Percentiles rank a stretch among this genome's conserved stretches.
Conservation (phyloP, 2,888 invertebrate genomes). For the Hypomecis atomaria region DNA sequence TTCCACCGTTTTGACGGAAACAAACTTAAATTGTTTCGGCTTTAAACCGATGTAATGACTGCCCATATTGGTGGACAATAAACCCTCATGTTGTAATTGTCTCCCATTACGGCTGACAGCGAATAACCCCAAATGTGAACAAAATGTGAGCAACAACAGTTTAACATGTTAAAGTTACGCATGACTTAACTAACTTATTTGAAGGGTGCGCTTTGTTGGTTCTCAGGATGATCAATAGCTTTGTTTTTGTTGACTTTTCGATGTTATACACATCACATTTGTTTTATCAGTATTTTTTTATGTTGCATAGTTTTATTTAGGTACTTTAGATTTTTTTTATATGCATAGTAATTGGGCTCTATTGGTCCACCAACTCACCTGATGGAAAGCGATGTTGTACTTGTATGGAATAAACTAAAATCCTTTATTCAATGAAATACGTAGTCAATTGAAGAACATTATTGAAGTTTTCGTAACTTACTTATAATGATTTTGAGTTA, state of each 20-base stretch:
- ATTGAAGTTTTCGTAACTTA: no score
- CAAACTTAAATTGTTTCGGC: conserved; percentile 4
- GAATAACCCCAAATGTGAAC: conserved; percentile 61
- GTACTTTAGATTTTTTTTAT: no score
- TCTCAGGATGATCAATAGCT: conserved; percentile 47
- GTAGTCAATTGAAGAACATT: no score
- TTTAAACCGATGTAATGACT: conserved; percentile 12
- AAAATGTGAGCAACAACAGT: conserved; percentile 59
- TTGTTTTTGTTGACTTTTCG: conserved; percentile 38
- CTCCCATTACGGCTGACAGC: conserved; percentile 59
- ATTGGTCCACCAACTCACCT: no score
- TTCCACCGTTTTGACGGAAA: not conserved
- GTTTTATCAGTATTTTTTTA: no score
- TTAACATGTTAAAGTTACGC: conserved; percentile 68
- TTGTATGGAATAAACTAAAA: no score
- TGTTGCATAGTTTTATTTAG: no score
- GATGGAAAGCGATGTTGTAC: no score
- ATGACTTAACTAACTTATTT: conserved; percentile 68
- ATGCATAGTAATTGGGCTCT: no score
- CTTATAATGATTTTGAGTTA: no score
- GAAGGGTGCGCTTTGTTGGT: conserved; percentile 37
- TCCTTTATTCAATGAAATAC: no score
- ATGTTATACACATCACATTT: conserved; percentile 3
- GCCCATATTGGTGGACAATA: conserved; percentile 49
- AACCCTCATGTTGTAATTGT: conserved; percentile 56